These are phyloP conservation scores for Phrynocephalus guinanensis DNA, from an alignment of 2,797 vertebrate genomes.

Conservation along the genomic window DNA sequence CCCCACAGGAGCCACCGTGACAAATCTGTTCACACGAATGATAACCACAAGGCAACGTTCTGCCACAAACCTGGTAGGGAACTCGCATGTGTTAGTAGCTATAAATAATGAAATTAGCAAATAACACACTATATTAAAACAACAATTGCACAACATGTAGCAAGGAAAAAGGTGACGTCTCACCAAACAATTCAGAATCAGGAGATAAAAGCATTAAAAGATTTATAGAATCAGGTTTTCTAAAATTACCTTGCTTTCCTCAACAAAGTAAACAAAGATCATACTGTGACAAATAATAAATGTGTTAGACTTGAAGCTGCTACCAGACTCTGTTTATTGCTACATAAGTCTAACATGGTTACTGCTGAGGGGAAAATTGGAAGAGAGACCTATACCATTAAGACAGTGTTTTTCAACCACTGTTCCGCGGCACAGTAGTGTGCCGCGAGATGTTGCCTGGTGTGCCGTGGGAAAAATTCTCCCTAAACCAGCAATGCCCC, in stretches of 20 bases:
- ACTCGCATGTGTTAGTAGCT: conserved; percentile 18
- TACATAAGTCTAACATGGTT: no score
- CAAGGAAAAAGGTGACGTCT: background rate
- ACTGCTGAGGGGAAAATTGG: no score
- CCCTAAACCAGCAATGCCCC: no score
- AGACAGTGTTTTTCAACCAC: no score
- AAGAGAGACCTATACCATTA: background rate
- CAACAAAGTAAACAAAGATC: background rate
- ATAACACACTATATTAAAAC: background rate
- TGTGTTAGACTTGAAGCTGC: no score
- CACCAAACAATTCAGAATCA: background rate
- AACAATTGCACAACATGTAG: background rate
- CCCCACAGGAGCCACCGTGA: conserved; percentile 88
- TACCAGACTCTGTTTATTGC: no score
- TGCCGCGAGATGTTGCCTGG: no score
- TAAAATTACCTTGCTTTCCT: background rate
- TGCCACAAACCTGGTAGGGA: conserved; percentile 84
- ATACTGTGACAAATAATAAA: no score
- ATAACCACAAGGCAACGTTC: conserved; percentile 87
- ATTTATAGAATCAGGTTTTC: background rate
- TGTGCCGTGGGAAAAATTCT: no score
- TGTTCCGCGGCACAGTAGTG: no score
- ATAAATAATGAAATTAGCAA: background rate
- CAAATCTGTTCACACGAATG: conserved; percentile 92
- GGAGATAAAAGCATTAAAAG: background rate